These are phyloP conservation scores for Ctenochaetus hawaiiensis DNA, from an alignment of 2,797 vertebrate genomes.

Conservation along the genomic window DNA sequence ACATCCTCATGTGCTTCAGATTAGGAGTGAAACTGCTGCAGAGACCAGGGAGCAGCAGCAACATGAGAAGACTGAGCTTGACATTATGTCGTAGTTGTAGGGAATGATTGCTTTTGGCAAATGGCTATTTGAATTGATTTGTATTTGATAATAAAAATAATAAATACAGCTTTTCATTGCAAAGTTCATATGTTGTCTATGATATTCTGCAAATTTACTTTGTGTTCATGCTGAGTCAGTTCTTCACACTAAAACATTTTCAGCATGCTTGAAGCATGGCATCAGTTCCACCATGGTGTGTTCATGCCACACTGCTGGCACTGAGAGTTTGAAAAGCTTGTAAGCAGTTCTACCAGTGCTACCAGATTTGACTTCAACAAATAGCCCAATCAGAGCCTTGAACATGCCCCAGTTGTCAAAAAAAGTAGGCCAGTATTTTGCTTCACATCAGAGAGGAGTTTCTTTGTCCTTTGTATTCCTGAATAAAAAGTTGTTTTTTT, in stretches of 20 bases:
- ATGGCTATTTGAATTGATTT: neutral
- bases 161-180: neutral
- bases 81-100: neutral
- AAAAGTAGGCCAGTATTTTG: neutral
- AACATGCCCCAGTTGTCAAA: constrained; percentile 2
- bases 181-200: neutral
- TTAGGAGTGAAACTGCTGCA: constrained; percentile 35
- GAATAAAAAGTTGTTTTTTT: neutral
- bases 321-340: constrained; percentile 8
- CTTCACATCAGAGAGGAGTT: neutral
- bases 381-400: constrained; percentile 9
- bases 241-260: neutral
- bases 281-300: neutral
- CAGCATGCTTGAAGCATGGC: neutral
- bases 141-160: neutral
- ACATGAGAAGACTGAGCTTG: constrained; percentile 7
- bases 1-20: constrained; percentile 67
- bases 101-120: neutral
- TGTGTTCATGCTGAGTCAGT: neutral
- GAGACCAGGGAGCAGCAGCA: constrained; percentile 8
- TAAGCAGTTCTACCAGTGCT: constrained; percentile 9
- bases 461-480: neutral
- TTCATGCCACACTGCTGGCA: neutral
- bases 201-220: neutral
- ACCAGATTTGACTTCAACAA: neutral